Evolutionary conservation across 2,113 vertebrate species (phyloP), one percentile per base, ranked within the genome.

Genomic region (Zapornia atra): DNA sequence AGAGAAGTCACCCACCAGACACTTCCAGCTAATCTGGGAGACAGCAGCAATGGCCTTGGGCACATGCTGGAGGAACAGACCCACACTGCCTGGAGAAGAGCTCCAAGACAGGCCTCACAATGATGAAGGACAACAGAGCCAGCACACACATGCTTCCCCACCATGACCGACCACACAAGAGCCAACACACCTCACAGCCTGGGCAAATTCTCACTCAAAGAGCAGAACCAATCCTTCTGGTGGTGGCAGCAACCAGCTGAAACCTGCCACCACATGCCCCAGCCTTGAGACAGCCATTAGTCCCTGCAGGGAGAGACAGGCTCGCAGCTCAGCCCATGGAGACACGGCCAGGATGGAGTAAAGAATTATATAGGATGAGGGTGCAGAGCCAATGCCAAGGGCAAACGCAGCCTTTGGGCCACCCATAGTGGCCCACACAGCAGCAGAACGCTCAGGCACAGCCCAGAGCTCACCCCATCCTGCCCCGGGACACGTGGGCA

Each of bases 371-470:
- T 17, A 44, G 44, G 44, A 44, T 46, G 44, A 46, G 44, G 44
- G 36, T 14, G 25, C 65, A 28, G 63, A 20, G 44, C 36, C 82
- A 31, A 1, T 4, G 3, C 31, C 57, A n/a, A 19, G 42, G 82
- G n/a, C 46, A 44, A 29, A 7, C 0, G 1, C 73, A 18, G 51
- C 34, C 7, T 28, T 10, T 34, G 60, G 70, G 75, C 12, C 10
- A 6, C 24, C 56, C 7, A 0, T 0, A 5, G 60, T 9, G 46
- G 28, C 24, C 34, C 31, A 11, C 0, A 0, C 36, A 48, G 40
- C 61, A 29, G 60, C 50, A 48, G 5, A 0, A 1, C 2, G 29
- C 72, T 51, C 10, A 2, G 42, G 51, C 79, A 20, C 29, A 26
- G 70, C 54, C 16, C 36, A 0, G 85, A 40, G 73, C 88, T 82